Conservation (phyloP, 1,140 invertebrate genomes). For the Polypedilum vanderplanki region DNA sequence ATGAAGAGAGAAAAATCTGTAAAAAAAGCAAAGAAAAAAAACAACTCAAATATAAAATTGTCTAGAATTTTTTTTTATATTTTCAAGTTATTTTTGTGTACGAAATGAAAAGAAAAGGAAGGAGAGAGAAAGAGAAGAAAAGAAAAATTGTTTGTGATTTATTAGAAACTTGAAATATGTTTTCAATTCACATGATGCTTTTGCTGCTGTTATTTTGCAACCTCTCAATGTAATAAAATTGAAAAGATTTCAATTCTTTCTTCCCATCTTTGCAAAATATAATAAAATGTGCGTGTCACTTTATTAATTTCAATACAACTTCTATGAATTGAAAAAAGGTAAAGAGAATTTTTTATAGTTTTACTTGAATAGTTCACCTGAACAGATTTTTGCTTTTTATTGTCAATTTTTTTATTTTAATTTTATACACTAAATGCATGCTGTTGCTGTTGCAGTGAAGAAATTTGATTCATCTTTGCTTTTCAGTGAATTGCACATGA, state of each 20-base stretch:
- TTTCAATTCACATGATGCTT: constrained; percentile 1
- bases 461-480: background rate
- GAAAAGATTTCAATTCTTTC: background rate
- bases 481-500: constrained; percentile 19
- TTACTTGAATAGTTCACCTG: constrained; percentile 11
- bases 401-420: no score
- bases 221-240: background rate
- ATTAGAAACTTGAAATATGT: constrained; percentile 12
- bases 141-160: background rate
- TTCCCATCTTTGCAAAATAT: background rate
- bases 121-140: background rate
- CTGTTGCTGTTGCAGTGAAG: background rate
- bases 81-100: constrained; percentile 11
- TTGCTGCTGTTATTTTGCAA: background rate
- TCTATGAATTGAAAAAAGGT: background rate
- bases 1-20: background rate
- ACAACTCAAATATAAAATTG: constrained; percentile 24
- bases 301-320: no score
- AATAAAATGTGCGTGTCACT: background rate
- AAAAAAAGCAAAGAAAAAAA: constrained; percentile 25
- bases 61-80: background rate
- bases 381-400: background rate
- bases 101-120: background rate
- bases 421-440: no score
- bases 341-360: background rate